Evolutionary conservation across 1,140 invertebrate species (phyloP), one percentile per base, ranked within the genome.

Genomic region (Marisa cornuarietis): DNA sequence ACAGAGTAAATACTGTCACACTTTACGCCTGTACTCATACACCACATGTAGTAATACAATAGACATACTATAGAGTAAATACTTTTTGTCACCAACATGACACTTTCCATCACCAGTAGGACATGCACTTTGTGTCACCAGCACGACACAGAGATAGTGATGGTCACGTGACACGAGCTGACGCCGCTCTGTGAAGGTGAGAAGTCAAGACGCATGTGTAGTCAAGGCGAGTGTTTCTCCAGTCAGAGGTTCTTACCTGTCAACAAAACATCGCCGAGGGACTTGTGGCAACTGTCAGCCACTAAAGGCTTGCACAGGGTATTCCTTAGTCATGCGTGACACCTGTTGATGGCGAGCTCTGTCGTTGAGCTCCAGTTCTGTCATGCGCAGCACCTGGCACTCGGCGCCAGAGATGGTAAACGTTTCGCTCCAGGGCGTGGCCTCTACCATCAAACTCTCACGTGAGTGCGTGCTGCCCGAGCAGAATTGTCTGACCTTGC

Each of bases 401-500:
- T 76, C 74, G 7, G 24, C 58, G 58, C 26, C 20, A 5, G 18
- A 18, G 54, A 76, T n/a, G n/a, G 61, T 76, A 58, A 76, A 76
- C 26, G 58, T 7, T 20, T 76, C 42, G 61, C 76, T 80, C 83
- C 83, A 83, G 20, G 62, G 20, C 8, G 80, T 74, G 24, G 42
- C 58, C 13, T 77, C 24, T 1, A 83, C 42, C 4, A 22, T 61
- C 20, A 82, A n/a, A 8, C 54, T 13, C 6, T 65, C 24, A 8
- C 26, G 65, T 31, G 52, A 22, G 0, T 18, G 9, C 4, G 42
- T 20, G 3, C 54, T 71, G 2, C 51, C 61, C 20, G 49, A 16
- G 78, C 83, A 83, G 71, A 76, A 83, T 14, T 62, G 54, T 13
- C 26, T 68, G 31, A 81, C 71, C 51, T n/a, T 52, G 16, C 16